Evolutionary conservation across 2,888 invertebrate species (phyloP).

Genomic region (Ennomos fuscantarius): DNA sequence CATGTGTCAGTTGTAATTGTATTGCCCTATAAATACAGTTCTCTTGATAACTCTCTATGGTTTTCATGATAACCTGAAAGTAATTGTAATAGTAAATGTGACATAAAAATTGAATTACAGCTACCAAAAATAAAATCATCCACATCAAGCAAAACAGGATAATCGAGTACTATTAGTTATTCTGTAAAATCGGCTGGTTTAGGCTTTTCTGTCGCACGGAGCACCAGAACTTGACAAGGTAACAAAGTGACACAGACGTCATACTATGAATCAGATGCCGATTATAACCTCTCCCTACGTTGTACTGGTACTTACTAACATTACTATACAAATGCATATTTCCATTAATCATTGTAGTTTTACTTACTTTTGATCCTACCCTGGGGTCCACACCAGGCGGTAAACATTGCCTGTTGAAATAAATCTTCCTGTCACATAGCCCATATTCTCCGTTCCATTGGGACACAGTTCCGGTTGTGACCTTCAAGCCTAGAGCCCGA

Average conservation of each 20-base stretch:
- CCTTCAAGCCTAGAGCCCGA: slow-evolving; percentile 84
- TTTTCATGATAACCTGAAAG: slow-evolving; percentile 84
- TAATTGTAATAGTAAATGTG: slow-evolving; percentile 1
- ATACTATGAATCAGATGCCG: too few relatives aligned
- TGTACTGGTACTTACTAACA: too few relatives aligned
- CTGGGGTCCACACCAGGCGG: slow-evolving; percentile 81
- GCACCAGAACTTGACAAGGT: too few relatives aligned
- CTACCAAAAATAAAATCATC: too few relatives aligned
- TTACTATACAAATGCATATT: slow-evolving; percentile 7
- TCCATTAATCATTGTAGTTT: too few relatives aligned
- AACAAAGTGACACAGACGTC: too few relatives aligned
- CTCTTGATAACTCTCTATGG: slow-evolving; percentile 90
- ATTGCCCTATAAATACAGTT: slow-evolving; percentile 86
- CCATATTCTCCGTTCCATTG: slow-evolving; percentile 77
- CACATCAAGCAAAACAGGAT: too few relatives aligned
- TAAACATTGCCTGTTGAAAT: slow-evolving; percentile 85
- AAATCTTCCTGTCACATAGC: slow-evolving; percentile 84
- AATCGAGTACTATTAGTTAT: too few relatives aligned
- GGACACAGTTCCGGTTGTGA: slow-evolving; percentile 78
- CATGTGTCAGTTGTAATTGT: slow-evolving; percentile 48
- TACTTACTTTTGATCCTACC: slow-evolving; percentile 84
- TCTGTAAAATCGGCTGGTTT: too few relatives aligned
- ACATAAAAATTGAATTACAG: slow-evolving; percentile 7
- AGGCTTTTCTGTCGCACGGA: too few relatives aligned
- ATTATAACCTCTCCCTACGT: too few relatives aligned